phyloP scores from a whole-genome alignment of 37 sponge, comb jelly and placozoan genomes.

The Petrosia ficiformis region DNA sequence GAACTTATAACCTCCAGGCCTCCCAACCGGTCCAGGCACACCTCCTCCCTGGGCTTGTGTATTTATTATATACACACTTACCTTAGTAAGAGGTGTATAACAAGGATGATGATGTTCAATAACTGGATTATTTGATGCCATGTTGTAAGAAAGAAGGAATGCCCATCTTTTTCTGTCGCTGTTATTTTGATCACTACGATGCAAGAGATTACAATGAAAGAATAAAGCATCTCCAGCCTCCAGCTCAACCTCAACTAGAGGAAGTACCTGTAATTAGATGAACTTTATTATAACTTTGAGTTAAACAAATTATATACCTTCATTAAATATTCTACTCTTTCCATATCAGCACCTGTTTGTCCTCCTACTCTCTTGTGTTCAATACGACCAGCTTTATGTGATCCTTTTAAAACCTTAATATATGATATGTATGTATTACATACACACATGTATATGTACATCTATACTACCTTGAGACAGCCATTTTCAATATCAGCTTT shows the following conservation, averaged over 20 bases:
- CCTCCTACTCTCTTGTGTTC: constrained; percentile 72
- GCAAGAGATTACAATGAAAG: constrained; percentile 87
- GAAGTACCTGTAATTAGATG: constrained; percentile 32
- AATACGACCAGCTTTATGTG: constrained; percentile 77
- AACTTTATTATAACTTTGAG: too few species aligned
- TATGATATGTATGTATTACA: background rate
- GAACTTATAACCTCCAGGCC: too few species aligned
- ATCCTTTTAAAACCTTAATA: constrained; percentile 78
- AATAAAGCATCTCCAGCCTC: constrained; percentile 81
- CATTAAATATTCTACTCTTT: constrained; percentile 64
- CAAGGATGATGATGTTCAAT: constrained; percentile 72
- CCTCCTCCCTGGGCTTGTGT: too few species aligned
- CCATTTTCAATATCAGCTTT: constrained; percentile 85
- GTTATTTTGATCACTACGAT: constrained; percentile 79
- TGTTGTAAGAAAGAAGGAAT: constrained; percentile 87
- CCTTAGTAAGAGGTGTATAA: constrained; percentile 85
- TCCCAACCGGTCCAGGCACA: too few species aligned
- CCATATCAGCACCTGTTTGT: constrained; percentile 85
- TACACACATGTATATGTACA: background rate
- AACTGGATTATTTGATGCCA: constrained; percentile 73
- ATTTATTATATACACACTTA: too few species aligned
- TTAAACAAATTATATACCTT: too few species aligned
- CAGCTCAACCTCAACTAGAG: constrained; percentile 64
- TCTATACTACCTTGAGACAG: constrained; percentile 69
- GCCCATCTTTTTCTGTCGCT: constrained; percentile 83